These are phyloP conservation scores for Vireo griseus DNA, from an alignment of 2,797 vertebrate genomes.

Conservation along the genomic window DNA sequence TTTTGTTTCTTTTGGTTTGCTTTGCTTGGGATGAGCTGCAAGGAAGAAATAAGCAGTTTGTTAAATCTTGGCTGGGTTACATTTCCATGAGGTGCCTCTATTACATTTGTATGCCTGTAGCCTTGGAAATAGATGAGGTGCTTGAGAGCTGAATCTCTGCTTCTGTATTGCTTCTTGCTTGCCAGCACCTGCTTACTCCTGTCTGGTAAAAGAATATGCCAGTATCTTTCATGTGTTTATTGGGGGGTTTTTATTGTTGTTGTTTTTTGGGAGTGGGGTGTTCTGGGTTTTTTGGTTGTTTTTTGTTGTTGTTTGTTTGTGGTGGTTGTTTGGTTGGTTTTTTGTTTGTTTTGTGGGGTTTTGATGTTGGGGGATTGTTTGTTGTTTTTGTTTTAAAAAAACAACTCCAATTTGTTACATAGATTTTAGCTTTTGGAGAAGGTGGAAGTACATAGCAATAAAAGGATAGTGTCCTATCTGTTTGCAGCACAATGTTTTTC, in stretches of 20 bases:
- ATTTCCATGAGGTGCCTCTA: not conserved
- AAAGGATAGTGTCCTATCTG: not conserved
- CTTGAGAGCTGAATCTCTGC: not conserved
- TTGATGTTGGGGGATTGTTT: fast-evolving
- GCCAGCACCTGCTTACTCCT: not conserved
- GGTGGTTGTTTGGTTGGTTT: fast-evolving
- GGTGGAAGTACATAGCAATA: not conserved
- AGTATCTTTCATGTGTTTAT: not conserved
- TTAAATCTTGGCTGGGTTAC: not conserved
- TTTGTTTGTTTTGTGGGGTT: not conserved
- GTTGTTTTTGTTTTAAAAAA: not conserved
- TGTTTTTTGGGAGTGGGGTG: not conserved
- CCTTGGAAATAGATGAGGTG: constrained; percentile 1
- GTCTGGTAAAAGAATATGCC: not conserved
- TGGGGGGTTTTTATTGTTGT: fast-evolving
- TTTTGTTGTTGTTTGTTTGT: not conserved
- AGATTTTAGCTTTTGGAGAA: not conserved
- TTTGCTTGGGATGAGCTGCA: not conserved
- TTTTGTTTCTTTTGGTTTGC: not conserved
- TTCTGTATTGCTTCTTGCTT: not conserved
- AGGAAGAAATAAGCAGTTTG: not conserved
- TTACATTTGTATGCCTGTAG: not conserved
- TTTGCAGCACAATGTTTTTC: not conserved
- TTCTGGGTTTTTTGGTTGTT: not conserved
- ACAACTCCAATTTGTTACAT: fast-evolving